These are phyloP conservation scores for Diprion similis DNA, from an alignment of 1,140 invertebrate genomes.

Conservation along the genomic window DNA sequence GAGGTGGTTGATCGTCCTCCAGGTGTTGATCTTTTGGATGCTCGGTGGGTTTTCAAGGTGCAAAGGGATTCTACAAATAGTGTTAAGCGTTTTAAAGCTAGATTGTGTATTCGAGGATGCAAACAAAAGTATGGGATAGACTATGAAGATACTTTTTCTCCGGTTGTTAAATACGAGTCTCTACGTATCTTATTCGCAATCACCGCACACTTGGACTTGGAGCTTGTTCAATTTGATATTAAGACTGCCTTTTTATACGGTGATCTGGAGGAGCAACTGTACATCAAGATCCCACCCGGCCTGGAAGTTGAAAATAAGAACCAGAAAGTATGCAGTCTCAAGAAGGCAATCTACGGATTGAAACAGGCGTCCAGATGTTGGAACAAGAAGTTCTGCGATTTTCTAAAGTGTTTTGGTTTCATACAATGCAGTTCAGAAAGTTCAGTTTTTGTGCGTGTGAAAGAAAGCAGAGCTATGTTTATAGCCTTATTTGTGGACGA, in stretches of 20 bases:
- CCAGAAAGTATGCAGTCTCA: conserved; percentile 32
- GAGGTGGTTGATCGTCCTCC: conserved; percentile 40
- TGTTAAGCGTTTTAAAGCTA: conserved; percentile 22
- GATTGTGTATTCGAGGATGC: conserved; percentile 31
- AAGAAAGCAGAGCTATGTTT: conserved; percentile 36
- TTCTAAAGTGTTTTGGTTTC: conserved; percentile 49
- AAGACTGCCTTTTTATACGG: conserved; percentile 28
- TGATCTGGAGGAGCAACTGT: conserved; percentile 23
- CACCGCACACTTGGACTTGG: conserved; percentile 5
- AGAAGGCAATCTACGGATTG: conserved; percentile 30
- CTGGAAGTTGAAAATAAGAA: conserved; percentile 28
- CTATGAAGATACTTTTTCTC: conserved; percentile 38
- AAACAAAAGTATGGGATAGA: conserved; percentile 39
- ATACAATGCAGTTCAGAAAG: conserved; percentile 42
- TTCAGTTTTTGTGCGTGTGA: conserved; percentile 45
- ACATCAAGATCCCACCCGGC: conserved; percentile 39
- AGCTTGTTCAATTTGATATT: too few relatives aligned
- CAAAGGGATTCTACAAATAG: neutral
- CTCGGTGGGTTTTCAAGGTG: conserved; percentile 22
- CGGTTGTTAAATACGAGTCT: conserved; percentile 27
- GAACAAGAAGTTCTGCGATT: conserved; percentile 30
- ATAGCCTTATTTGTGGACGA: conserved; percentile 60
- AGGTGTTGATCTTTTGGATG: conserved; percentile 21
- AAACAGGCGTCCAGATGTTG: too few relatives aligned
- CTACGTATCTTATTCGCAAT: conserved; percentile 25